phyloP scores from a whole-genome alignment of 2,113 vertebrate species.

The Phaethornis superciliosus region DNA sequence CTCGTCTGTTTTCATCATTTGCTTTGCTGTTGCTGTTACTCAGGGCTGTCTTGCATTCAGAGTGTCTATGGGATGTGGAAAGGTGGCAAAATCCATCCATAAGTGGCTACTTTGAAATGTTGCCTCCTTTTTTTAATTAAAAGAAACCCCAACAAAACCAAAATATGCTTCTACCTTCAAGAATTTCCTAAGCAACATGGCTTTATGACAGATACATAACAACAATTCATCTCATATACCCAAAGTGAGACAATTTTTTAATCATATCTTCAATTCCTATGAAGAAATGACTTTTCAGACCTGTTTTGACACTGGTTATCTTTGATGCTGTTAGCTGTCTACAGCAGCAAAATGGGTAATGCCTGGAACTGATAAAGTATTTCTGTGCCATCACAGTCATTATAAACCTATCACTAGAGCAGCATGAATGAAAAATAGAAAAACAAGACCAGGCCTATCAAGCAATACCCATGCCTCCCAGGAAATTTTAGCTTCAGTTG shows the following conservation, averaged over 20 bases:
- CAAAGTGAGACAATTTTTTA: background rate
- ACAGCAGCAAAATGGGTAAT: background rate
- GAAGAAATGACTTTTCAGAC: conserved; percentile 32
- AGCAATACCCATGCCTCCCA: background rate
- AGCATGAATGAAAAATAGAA: background rate
- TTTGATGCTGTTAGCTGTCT: background rate
- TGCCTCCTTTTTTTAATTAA: background rate
- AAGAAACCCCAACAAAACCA: background rate
- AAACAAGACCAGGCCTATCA: background rate
- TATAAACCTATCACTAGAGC: background rate
- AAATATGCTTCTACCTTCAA: background rate
- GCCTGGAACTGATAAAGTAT: background rate
- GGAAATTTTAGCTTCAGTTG: background rate
- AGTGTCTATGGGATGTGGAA: background rate
- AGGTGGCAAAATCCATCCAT: background rate
- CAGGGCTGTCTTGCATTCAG: background rate
- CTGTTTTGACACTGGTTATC: background rate
- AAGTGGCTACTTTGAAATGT: background rate
- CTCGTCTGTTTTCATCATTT: background rate
- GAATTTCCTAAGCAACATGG: background rate
- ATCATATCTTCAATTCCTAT: background rate
- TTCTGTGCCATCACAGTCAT: background rate
- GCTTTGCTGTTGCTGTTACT: background rate
- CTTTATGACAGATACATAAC: background rate
- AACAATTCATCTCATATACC: background rate